A percentile compares a stretch with the other conserved stretches of the same genome.
Conservation (phyloP, 1,140 invertebrate species). For the Lerema accius region DNA sequence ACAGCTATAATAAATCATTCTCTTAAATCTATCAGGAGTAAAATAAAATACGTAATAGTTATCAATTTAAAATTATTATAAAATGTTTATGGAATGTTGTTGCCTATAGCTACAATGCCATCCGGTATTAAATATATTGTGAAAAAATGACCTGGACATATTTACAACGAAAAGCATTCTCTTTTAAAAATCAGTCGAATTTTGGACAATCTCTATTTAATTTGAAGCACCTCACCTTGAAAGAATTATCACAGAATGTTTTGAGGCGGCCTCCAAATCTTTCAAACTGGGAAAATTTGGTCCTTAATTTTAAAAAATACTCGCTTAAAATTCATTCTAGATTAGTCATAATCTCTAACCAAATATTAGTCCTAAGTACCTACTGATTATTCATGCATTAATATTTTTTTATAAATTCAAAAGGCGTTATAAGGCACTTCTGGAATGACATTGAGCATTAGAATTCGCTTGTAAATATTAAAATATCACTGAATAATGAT, state of each 20-base stretch:
- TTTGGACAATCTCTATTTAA: slow-evolving; percentile 37
- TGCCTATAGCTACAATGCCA: slow-evolving; percentile 65
- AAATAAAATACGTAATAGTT: slow-evolving; percentile 46
- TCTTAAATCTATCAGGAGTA: slow-evolving; percentile 58
- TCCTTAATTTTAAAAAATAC: slow-evolving; percentile 44
- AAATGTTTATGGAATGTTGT: slow-evolving; percentile 60
- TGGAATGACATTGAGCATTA: slow-evolving; percentile 74
- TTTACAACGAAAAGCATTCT: slow-evolving; percentile 20
- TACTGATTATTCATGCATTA: slow-evolving; percentile 30
- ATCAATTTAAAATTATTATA: slow-evolving; percentile 33
- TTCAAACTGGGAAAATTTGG: slow-evolving; percentile 50
- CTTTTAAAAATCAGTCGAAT: slow-evolving; percentile 38
- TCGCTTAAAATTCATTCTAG: slow-evolving; percentile 11
- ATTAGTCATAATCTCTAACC: slow-evolving; percentile 31
- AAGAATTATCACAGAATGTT: slow-evolving; percentile 80
- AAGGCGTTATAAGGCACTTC: slow-evolving; percentile 58
- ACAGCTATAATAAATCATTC: slow-evolving; percentile 54
- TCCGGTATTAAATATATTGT: slow-evolving; percentile 40
- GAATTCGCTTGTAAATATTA: slow-evolving; percentile 26
- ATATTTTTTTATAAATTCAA: slow-evolving; percentile 7
- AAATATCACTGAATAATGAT: slow-evolving; percentile 16
- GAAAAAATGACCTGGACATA: slow-evolving; percentile 13
- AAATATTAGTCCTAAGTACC: slow-evolving; percentile 23
- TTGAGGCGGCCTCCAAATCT: slow-evolving; percentile 73
- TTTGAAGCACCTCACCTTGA: slow-evolving; percentile 76